Base-by-base conservation (phyloP, 2,888 invertebrate species). In the Thecophora atra region DNA sequence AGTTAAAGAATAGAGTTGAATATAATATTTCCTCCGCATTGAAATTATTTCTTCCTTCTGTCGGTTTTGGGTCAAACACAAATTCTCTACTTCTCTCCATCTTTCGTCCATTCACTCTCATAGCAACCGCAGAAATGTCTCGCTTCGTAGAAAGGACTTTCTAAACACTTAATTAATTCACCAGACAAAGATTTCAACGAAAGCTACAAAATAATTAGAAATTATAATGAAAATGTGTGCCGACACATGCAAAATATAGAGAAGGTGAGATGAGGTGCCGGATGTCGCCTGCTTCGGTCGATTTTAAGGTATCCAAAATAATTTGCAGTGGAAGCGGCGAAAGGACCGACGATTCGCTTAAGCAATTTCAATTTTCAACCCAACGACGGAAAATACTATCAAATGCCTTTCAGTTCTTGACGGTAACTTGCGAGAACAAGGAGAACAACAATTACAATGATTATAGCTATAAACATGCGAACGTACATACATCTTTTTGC, bases 151-250 rank as follows among this genome's bases (percentile, higher is more conserved):
- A 37, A 80, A 82, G 83, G 81, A 82, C 82, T 81, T 78, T 79
- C 78, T 77, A 81, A 83, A 81, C 83, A 83, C 83, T 82, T 82
- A 82, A 82, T 82, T 82, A 83, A 82, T 82, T 83, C 81, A 80
- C 81, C 77, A 83, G 82, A 80, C 81, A 78, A 73, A 71, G 70
- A 62, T 70, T 70, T 70, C 63, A 69, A 66, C 70, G 58, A 37
- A 37, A 11, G 71, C 71, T 47, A 66, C 64, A 72, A 74, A 66
- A 76, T 77, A 77, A 76, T 77, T 77, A 75, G 72, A 77, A 77
- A 77, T 77, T 76, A 75, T 77, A 77, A 75, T 77, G 74, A 77
- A 75, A 63, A 47, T 44, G 64, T 37, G 24, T 24, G 64, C 2
- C 44, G 47, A 37, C 3, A 37, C 11, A 37, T 37, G 11, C 37